Evolutionary conservation across 64 coral and sea anemone genomes (phyloP), one percentile per base, ranked within the genome.

Genomic region (Porites australiensis): DNA sequence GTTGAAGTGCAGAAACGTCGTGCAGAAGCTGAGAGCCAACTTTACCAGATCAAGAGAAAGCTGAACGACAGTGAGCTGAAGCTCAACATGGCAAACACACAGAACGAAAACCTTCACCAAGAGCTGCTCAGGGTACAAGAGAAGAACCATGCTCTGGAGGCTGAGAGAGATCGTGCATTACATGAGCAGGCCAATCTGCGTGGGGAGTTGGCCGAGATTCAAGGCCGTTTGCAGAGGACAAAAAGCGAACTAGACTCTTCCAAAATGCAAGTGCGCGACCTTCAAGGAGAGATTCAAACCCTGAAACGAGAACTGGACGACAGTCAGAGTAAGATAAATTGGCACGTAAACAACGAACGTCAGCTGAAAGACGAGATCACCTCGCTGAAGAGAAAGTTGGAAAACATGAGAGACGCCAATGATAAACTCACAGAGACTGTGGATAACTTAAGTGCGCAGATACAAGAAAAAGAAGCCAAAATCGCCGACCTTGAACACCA

Each of bases 341-440:
- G 95, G 92, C 70, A 98, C 51, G 74, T 82, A 48, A 91, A 88
- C 88, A 98, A 98, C 76, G 95, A 98, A 58, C 90, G 80, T 20
- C 95, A 98, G 60, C 70, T 98, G 21, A 83, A 98, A 69, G 90
- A 91, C 20, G 95, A 98, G 67, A 98, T 98, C 82, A n/a, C 61
- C 79, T 77, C 82, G 13, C 75, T 98, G 13, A 98, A 94, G 75
- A 93, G 87, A 51, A 98, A 94, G 77, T 51, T 94, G 22, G 88
- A 61, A 4, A 91, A 94, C 46, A 89, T 98, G 55, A 84, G 82
- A 77, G 95, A 98, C 15, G 82, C 79, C 37, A 88, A 91, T 68
- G 95, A 98, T n/a, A 87, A 93, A 46, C 90, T 89, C 37, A 58
- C 16, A 46, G 83, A 98, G 21, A 70, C 90, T 37, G 84, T 91